Evolutionary conservation across 1,140 invertebrate species (phyloP), one percentile per base, ranked within the genome.

Genomic region (Drosophila dunni): DNA sequence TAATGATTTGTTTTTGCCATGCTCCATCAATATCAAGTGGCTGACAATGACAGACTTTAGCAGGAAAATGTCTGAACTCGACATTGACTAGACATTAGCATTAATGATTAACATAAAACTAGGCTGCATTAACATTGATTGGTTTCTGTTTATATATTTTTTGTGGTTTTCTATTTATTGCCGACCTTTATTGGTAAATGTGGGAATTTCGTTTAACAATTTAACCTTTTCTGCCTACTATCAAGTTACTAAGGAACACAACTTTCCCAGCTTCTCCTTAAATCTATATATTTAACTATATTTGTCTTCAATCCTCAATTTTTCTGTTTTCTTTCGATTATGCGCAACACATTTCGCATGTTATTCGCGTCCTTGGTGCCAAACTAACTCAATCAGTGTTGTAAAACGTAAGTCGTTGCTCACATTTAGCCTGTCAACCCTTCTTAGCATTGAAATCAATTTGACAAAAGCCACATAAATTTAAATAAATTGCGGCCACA

Each of bases 391-490:
- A 86, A 88, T 88, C 83, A 82, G 64, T 84, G 61, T 86, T 76
- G 72, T 72, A 72, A 79, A 78, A 81, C 61, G 58, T 9, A 15
- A 17, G 56, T 20, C 13, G 63, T 60, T 48, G 54, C 46, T 40
- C 74, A 61, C 69, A 36, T 78, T 86, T 78, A 78, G 76, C 83
- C 82, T 88, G 82, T 88, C 79, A 83, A 86, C 83, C 82, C 82
- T 83, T 88, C 75, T 86, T 83, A 83, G 72, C 82, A 81, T 86
- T 86, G 82, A 86, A 86, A 86, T 86, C 82, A 86, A 86, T 86
- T 86, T 86, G 82, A 88, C 82, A 86, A 88, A 86, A 86, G 79
- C 82, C 82, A 86, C 82, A 86, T 86, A 86, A 86, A 86, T 86
- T 86, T 86, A 83, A 86, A 86, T 86, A 86, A 86, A 86, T 86